Base-by-base conservation (phyloP, 2,888 invertebrate genomes). In the Lasioglossum figueresi region DNA sequence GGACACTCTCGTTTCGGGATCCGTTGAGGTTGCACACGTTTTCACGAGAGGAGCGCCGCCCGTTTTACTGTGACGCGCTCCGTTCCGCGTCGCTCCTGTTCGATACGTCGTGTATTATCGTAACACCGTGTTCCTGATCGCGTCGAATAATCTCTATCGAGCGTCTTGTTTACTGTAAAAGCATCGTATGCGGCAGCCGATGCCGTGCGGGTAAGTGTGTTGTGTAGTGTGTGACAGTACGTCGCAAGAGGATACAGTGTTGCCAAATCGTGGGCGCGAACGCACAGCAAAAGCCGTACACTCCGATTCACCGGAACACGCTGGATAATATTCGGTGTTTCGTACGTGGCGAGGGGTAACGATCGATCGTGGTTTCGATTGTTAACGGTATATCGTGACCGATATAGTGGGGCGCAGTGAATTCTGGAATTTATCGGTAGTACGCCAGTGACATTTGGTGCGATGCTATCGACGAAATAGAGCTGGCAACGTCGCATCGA, bases 1-100 rank as follows among this genome's bases (percentile, higher is more conserved):
- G 93, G 93, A 93, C 94, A 94, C 93, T 95, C 94, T 93, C 92
- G 94, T 92, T 93, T 93, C 92, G 94, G 93, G 93, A 92, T 93
- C 92, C 93, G 93, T 92, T 90, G 92, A 92, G 91, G 93, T 91
- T 92, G 91, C 92, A 94, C 94, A 93, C 92, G 92, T 91, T 88
- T 91, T 87, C 88, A 86, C 90, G 85, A 81, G 86, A 84, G 77
- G 75, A 87, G 81, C 83, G 83, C 82, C 84, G 76, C 80, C 66
- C 80, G 78, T 83, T 78, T 78, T 84, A 75, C 68, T 78, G 84
- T 82, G 85, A 87, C 85, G 87, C 88, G 84, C 68, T 82, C 63
- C 66, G 43, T 71, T n/a, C 79, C 77, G 48, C 73, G 56, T 34
- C 48, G 71, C 19, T 77, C 45, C 23, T 52, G 40, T 63, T 59